Evolutionary conservation across 2,797 vertebrate species (phyloP).

Genomic region (Chloroceryle inda): DNA sequence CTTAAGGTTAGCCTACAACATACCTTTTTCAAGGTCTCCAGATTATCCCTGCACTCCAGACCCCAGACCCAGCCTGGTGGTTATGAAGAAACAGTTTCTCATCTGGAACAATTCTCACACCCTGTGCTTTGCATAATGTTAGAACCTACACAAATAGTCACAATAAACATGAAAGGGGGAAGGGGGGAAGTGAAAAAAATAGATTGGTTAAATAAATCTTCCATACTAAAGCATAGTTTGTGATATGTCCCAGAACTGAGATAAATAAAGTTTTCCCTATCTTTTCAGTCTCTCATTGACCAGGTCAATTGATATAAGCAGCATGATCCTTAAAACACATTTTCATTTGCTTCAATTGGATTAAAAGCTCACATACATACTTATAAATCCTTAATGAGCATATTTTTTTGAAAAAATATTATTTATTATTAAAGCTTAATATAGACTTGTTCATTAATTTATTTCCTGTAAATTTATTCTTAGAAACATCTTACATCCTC

Average conservation of each 20-base stretch:
- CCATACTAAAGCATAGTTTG: neutral
- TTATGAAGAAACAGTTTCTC: neutral
- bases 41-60: accelerated
- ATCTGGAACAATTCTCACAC: neutral
- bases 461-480: neutral
- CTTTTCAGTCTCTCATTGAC: neutral
- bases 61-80: too few species aligned
- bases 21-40: neutral
- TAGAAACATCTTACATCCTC: neutral
- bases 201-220: too few species aligned
- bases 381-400: neutral
- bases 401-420: neutral
- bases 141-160: neutral
- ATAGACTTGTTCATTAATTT: neutral
- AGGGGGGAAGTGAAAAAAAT: neutral
- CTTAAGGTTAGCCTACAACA: neutral
- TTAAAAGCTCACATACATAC: neutral
- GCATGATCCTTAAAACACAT: neutral
- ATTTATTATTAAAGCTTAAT: too few species aligned
- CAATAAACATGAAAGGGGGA: neutral
- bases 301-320: neutral
- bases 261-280: neutral
- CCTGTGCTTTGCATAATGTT: neutral
- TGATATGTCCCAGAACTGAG: neutral
- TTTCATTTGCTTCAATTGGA: neutral